Percentiles rank a stretch among this genome's conserved stretches.
phyloP scores from a whole-genome alignment of 2,797 vertebrate genomes.

The Gymnodraco acuticeps region DNA sequence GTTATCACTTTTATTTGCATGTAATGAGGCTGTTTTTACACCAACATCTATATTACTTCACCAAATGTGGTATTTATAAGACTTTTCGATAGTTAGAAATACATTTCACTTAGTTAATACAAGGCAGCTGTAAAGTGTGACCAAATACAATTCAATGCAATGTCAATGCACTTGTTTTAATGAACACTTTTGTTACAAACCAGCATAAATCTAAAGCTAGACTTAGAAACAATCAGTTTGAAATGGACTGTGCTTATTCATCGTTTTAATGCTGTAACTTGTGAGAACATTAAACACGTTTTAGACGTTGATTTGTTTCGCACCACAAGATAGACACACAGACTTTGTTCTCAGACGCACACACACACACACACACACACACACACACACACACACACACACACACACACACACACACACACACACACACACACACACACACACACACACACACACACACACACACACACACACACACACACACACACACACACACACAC shows the following conservation, averaged over 20 bases:
- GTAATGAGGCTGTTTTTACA: neutral
- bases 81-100: neutral
- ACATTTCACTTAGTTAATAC: neutral
- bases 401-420: neutral
- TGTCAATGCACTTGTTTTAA: neutral
- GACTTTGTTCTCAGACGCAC: too few relatives aligned
- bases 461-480: constrained; percentile 3
- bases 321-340: neutral
- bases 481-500: constrained; percentile 20
- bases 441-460: neutral
- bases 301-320: constrained; percentile 7
- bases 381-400: neutral
- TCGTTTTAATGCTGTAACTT: constrained; percentile 2
- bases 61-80: neutral
- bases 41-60: neutral
- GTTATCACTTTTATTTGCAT: neutral
- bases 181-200: constrained; percentile 26
- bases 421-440: neutral
- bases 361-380: neutral
- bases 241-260: constrained; percentile 31
- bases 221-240: neutral
- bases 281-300: constrained; percentile 3
- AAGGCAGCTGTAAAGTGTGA: constrained; percentile 30
- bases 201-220: constrained; percentile 26
- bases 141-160: neutral